Evolutionary conservation across 2,888 invertebrate species (phyloP), one percentile per base, ranked within the genome.

Genomic region (Peribatodes rhomboidaria): DNA sequence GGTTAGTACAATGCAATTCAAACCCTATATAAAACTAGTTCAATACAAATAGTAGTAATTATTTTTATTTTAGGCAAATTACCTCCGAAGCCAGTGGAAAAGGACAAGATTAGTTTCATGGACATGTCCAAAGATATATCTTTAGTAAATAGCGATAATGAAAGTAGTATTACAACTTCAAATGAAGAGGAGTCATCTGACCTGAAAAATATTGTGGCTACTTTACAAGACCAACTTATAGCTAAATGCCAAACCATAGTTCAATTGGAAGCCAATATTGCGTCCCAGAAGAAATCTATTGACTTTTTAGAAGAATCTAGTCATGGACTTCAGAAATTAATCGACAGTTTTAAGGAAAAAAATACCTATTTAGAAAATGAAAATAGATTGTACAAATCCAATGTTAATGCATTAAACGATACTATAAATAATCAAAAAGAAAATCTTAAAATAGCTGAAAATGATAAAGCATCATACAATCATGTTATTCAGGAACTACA

Each of bases 71-170:
- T 57, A 68, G 66, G 55, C 54, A 65, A 66, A 58, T 35, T 68
- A 47, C 55, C 60, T 35, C 31, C 46, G 8, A 64, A 50, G 31
- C 52, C 20, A 22, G 44, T 35, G 35, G 83, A 83, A 46, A 83
- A 78, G 67, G 85, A 85, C 56, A 60, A 80, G 7, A 67, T 72
- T 20, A 70, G 78, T 39, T 86, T 87, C 55, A 83, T 89, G 80
- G 86, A 90, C 61, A 81, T 86, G 71, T 86, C 88, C 33, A 87
- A 83, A 77, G 88, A 88, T 55, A 82, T 88, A 63, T 88, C 87
- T 20, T 74, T 87, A 70, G 83, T 87, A 31, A 84, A 85, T 68
- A 90, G 86, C 75, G 89, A 88, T 66, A 84, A 71, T 64, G 90
- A 89, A 70, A 81, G 71, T 60, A 87, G 82, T 74, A 69, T 80